Percentiles rank a stretch among this genome's conserved stretches.
Evolutionary conservation across 2,113 vertebrate species (phyloP).

Genomic region (Mormyrus lacerda): DNA sequence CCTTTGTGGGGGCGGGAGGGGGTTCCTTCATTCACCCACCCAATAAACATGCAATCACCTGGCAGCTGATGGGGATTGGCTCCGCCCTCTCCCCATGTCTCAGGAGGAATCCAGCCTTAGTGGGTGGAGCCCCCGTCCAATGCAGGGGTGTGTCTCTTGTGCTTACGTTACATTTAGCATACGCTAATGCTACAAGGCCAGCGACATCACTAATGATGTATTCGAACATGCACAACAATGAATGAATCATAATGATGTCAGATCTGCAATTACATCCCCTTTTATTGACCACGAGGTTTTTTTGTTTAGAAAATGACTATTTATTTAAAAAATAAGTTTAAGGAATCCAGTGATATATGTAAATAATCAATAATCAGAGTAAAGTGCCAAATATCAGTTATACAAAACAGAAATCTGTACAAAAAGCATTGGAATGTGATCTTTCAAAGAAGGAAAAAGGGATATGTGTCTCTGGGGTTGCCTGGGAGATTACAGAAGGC

Average conservation of each 20-base stretch:
- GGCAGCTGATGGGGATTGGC: not conserved
- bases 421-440: conserved; percentile 70
- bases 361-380: conserved; percentile 90
- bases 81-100: not conserved
- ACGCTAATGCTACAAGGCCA: not conserved
- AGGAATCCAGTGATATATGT: conserved; percentile 97
- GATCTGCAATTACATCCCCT: conserved; percentile 28
- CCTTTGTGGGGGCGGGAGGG: not conserved
- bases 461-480: conserved; percentile 28
- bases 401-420: conserved; percentile 67
- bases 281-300: conserved; percentile 22
- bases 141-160: not conserved
- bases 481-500: conserved; percentile 21
- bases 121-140: not conserved
- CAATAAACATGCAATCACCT: not conserved
- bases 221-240: not conserved
- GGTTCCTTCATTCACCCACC: not conserved
- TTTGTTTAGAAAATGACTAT: conserved; percentile 89
- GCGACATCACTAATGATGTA: not conserved
- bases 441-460: conserved; percentile 34
- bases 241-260: conserved; percentile 48
- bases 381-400: conserved; percentile 96
- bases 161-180: not conserved
- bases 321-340: conserved; percentile 85
- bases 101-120: not conserved